These are phyloP conservation scores for Metallyticus violacea DNA, from an alignment of 2,888 invertebrate genomes.

Conservation along the genomic window DNA sequence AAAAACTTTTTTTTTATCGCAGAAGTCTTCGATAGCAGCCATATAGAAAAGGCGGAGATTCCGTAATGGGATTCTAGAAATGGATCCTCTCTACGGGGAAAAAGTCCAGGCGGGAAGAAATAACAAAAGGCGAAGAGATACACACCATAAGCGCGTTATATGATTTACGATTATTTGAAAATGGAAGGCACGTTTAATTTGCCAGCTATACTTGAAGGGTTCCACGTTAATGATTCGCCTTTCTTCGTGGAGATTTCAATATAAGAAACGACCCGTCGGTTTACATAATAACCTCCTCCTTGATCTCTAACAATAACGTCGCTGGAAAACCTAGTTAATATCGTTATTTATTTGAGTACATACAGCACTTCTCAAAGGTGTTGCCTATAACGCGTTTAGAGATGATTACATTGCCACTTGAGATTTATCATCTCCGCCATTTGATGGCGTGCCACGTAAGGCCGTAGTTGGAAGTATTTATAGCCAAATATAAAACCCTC, in stretches of 20 bases:
- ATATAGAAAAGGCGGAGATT: background rate
- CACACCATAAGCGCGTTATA: background rate
- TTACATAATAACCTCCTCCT: background rate
- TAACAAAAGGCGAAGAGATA: background rate
- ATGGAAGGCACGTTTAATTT: background rate
- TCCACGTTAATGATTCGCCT: background rate
- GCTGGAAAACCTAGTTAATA: background rate
- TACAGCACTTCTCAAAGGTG: background rate
- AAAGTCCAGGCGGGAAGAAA: background rate
- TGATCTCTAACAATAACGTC: background rate
- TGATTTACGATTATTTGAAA: background rate
- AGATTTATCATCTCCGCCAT: background rate
- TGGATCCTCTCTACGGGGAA: background rate
- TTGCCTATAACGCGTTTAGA: background rate
- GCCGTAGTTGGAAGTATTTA: background rate
- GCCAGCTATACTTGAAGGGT: background rate
- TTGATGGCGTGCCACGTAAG: background rate
- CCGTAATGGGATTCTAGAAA: background rate
- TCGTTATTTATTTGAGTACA: background rate
- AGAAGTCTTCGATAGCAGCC: no score
- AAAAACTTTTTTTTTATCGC: background rate
- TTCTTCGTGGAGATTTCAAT: background rate
- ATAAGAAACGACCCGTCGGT: background rate
- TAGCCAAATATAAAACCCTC: background rate
- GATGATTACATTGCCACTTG: background rate